Evolutionary conservation across 1,140 invertebrate genomes (phyloP).

Genomic region (Drosophila burlai): DNA sequence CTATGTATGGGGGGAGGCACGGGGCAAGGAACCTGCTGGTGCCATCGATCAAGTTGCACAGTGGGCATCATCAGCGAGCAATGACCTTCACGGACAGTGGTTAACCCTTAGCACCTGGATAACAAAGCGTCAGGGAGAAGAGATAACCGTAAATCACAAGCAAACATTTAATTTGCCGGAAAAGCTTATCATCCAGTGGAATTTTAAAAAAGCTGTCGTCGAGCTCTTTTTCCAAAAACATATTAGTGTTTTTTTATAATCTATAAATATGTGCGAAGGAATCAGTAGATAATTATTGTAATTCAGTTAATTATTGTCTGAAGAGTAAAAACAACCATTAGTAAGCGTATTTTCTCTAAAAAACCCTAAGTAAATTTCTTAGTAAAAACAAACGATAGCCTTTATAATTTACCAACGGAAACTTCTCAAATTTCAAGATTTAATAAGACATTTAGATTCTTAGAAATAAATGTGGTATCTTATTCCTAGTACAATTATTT

Average conservation of each 20-base stretch:
- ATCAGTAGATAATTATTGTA: not conserved
- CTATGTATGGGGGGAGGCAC: not conserved
- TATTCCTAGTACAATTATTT: not conserved
- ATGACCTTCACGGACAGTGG: constrained; percentile 27
- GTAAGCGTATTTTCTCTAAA: not conserved
- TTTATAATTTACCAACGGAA: not conserved
- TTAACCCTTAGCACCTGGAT: constrained; percentile 25
- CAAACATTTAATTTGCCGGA: constrained; percentile 17
- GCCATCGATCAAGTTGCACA: constrained; percentile 54
- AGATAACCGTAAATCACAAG: constrained; percentile 32
- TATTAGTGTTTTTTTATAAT: not conserved
- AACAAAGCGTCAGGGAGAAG: constrained; percentile 20
- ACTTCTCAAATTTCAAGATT: not conserved
- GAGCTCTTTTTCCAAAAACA: not conserved
- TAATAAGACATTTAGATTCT: not conserved
- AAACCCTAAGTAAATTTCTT: not conserved
- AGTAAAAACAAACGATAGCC: not conserved
- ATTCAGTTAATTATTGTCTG: not conserved
- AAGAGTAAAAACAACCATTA: not conserved
- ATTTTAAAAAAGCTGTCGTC: not conserved
- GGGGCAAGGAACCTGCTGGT: not conserved
- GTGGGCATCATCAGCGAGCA: constrained; percentile 47
- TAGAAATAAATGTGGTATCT: not conserved
- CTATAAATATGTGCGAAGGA: not conserved
- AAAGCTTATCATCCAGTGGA: not conserved